Base-by-base conservation (phyloP, 2,113 vertebrate genomes). In the Petrocephalus zakoni region DNA sequence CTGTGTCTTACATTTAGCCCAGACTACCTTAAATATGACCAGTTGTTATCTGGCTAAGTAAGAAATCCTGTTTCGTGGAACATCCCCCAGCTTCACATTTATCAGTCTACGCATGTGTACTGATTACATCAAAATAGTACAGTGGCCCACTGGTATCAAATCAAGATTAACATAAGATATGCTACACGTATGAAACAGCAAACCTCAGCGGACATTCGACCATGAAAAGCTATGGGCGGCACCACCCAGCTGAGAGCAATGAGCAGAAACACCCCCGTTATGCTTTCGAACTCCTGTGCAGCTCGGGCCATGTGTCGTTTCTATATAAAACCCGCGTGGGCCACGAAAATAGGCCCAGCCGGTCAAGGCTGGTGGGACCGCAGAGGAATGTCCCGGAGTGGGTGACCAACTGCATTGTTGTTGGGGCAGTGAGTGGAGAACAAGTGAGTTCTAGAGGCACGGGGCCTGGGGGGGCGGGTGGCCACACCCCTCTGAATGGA, bases 401-500 rank as follows among this genome's bases (percentile, higher is more conserved):
- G 68, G 68, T 81, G 68, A 81, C 51, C 78, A 34, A 55, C 46
- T 47, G 5, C 78, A 88, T 88, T 88, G 87, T 89, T 75, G 5
- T 68, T 22, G 64, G 29, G 64, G 47, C 49, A 46, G 47, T 34
- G 19, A 85, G 34, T 2, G 4, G 83, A 85, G 29, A 61, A 53
- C 51, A 52, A 10, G 88, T 17, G 83, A 49, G 49, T 19, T 81
- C 47, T 29, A 56, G n/a, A 19, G 75, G 21, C 52, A 83, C 37
- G 17, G 51, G 55, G 87, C 6, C 5, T 64, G 22, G 58, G 2
- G 22, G 22, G 2, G 22, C 8, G 21, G 53, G 21, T 21, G 21
- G 42, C 81, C 78, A n/a, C 55, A 4, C 61, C 68, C 47, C 88
- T 22, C n/a, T 89, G 58, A 89, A 89, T 52, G 88, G 42, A 55